Conservation (phyloP, 2,113 vertebrate genomes). For the Podiceps cristatus region DNA sequence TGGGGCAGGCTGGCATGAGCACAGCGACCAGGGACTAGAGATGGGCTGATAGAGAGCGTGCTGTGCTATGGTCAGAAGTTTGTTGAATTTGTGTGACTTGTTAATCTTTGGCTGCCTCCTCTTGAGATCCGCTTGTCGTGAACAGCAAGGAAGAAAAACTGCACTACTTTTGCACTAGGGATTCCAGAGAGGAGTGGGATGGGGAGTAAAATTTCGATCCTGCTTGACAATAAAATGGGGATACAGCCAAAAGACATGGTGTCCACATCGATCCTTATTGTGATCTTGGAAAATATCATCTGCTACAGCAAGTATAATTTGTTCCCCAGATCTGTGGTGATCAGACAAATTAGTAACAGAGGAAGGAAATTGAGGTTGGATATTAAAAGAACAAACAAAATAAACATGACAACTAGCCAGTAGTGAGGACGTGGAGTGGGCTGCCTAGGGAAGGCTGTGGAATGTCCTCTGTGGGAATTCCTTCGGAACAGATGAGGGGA, state of each 20-base stretch:
- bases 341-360: slow-evolving; percentile 22
- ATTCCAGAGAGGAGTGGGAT: background rate
- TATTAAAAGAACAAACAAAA: slow-evolving; percentile 35
- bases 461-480: background rate
- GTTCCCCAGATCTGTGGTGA: slow-evolving; percentile 33
- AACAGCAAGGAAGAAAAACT: background rate
- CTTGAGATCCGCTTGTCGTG: background rate
- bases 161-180: background rate
- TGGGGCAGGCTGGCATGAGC: background rate
- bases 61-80: background rate
- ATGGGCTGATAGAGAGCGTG: background rate
- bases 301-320: slow-evolving; percentile 20
- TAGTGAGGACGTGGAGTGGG: background rate
- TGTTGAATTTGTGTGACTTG: background rate
- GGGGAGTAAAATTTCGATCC: background rate
- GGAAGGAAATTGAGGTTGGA: slow-evolving; percentile 61
- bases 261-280: background rate
- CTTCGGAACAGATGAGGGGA: background rate
- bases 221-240: background rate
- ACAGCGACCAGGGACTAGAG: background rate
- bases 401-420: background rate
- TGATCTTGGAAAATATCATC: slow-evolving; percentile 7
- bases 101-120: background rate
- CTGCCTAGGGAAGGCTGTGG: background rate
- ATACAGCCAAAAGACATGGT: background rate